These are phyloP conservation scores for Eretmocerus hayati DNA, from an alignment of 2,888 invertebrate species.

Conservation along the genomic window DNA sequence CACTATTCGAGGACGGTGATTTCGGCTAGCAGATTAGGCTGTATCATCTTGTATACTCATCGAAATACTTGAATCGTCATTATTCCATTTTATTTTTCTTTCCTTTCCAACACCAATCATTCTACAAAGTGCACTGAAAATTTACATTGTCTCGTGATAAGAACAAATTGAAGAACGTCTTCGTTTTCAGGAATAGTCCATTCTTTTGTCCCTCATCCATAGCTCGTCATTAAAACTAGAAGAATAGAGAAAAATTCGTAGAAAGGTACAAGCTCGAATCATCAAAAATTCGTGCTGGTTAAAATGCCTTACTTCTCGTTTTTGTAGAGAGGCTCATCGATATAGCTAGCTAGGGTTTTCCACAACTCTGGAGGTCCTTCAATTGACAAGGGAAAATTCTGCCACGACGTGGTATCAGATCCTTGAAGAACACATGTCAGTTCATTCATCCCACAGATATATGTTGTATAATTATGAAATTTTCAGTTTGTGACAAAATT, in stretches of 20 bases:
- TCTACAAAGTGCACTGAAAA: too few species aligned
- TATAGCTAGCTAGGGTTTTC: constrained; percentile 38
- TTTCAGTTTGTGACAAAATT: not conserved
- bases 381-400: constrained; percentile 38
- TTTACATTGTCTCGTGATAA: too few species aligned
- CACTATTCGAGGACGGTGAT: too few species aligned
- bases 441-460: not conserved
- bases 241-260: constrained; percentile 6
- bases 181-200: too few species aligned
- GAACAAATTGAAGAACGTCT: too few species aligned
- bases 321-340: constrained; percentile 26
- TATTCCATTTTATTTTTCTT: too few species aligned
- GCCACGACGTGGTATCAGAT: constrained; percentile 30
- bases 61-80: too few species aligned
- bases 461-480: not conserved
- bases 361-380: constrained; percentile 41
- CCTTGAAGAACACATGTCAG: constrained; percentile 6
- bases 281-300: not conserved
- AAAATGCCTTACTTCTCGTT: constrained; percentile 26
- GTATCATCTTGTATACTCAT: too few species aligned
- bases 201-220: constrained; percentile 17
- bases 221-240: constrained; percentile 21
- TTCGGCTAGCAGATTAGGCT: too few species aligned
- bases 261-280: not conserved
- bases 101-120: too few species aligned